Base-by-base conservation (phyloP, 2,113 vertebrate genomes). In the Blennius ocellaris region DNA sequence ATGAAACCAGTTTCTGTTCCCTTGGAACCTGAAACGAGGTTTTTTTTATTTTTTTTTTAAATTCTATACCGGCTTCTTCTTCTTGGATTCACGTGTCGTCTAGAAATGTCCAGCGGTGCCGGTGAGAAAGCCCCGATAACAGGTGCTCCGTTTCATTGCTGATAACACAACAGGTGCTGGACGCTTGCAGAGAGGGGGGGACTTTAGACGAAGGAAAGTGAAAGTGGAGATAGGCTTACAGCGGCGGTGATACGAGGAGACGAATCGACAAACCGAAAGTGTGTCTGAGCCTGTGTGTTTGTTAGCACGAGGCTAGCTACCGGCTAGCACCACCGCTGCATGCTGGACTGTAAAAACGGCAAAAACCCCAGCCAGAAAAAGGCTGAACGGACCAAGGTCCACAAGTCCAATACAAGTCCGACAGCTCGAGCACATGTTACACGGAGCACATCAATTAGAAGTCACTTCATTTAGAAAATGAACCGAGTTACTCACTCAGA, bases 401-500 rank as follows among this genome's bases (percentile, higher is more conserved):
- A 70, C 68, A 40, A 17, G 51, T 60, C 10, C 40, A 50, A 69
- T 50, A 57, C 50, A 12, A 8, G 53, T 15, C 38, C 2, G 16
- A n/a, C 64, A 53, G 7, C 11, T 11, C 1, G 1, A 6, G 6
- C 66, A 56, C 45, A 54, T 52, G 68, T 57, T 69, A 75, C 51
- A 71, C 9, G 9, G n/a, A 41, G 70, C 7, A 53, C 36, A 78
- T 11, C 5, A 38, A 16, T 50, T 0, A 52, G 15, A 81, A 86
- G 68, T 78, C 65, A 76, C 47, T 70, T 69, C 10, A 69, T 85
- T 88, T 69, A 48, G 40, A 75, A 81, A 89, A 81, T 84, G 48
- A 87, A 90, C 73, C 90, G 85, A 92, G 91, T 93, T 94, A 95
- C 93, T 95, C 92, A 95, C 94, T 93, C 93, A 92, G 92, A 93